phyloP scores from a whole-genome alignment of 2,888 invertebrate genomes.

The Phyllotreta cruciferae region DNA sequence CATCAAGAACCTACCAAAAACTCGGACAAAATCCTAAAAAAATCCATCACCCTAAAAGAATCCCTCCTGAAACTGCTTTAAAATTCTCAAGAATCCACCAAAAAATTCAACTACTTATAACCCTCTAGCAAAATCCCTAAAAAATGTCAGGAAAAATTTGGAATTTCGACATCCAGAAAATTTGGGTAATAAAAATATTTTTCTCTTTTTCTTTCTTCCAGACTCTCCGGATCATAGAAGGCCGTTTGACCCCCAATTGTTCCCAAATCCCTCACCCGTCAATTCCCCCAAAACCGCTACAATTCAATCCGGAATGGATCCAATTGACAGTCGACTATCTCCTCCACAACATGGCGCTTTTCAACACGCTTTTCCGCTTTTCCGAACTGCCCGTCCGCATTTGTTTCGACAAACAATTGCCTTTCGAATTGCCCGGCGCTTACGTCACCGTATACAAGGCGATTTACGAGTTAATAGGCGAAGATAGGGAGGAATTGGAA shows the following conservation, averaged over 20 bases:
- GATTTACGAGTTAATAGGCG: conserved; percentile 66
- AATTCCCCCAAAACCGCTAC: conserved; percentile 49
- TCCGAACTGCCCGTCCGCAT: conserved; percentile 49
- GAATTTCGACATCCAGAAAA: no score
- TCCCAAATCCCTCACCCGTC: conserved; percentile 13
- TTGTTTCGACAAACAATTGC: conserved; percentile 53
- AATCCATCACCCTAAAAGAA: no score
- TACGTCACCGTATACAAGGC: conserved; percentile 79
- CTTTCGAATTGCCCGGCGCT: conserved; percentile 68
- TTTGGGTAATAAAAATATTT: no score
- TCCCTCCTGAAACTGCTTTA: no score
- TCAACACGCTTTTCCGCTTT: conserved; percentile 51
- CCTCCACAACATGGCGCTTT: conserved; percentile 48
- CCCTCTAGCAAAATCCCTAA: no score
- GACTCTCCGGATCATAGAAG: conserved; percentile 54
- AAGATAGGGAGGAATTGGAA: conserved; percentile 46
- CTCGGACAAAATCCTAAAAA: no score
- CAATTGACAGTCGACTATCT: conserved; percentile 54
- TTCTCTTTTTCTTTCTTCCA: conserved; percentile 37
- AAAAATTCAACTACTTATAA: no score
- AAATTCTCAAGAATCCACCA: no score
- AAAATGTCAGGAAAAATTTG: no score
- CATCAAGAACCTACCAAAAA: no score
- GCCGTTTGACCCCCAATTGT: conserved; percentile 40
- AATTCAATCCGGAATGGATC: conserved; percentile 54